Base-by-base conservation (phyloP, 1,140 invertebrate genomes). In the Cylas formicarius region DNA sequence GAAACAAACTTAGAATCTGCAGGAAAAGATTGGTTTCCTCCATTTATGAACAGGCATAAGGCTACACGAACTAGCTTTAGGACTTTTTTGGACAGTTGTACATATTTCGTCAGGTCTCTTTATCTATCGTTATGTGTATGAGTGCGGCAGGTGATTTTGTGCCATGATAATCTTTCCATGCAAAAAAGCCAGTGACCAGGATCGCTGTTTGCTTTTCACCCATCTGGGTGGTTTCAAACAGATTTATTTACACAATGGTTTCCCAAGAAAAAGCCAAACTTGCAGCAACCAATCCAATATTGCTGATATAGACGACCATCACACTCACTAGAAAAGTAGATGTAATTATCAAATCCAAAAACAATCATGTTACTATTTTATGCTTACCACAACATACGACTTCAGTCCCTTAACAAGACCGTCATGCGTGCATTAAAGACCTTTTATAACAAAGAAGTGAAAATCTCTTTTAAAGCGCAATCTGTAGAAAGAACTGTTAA, bases 121-220 rank as follows among this genome's bases (percentile, higher is more conserved):
- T n/a, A n/a, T n/a, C 55, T 13, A 8, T 44, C 29, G 42, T 50
- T 17, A 4, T 55, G 7, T 44, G 53, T 28, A 68, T 66, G 61
- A 67, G 53, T 44, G 63, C 64, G 10, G 32, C 32, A 31, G 61
- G 61, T 4, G 48, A 28, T 23, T 67, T 62, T 57, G 43, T 68
- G 7, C 62, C 62, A 17, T 64, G 50, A 44, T 67, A 5, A 61
- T 66, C 34, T 67, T 63, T 50, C 62, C 63, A 0, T 32, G 59
- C n/a, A 66, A 63, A 55, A 46, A 48, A n/a, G 13, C 21, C 10
- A 55, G 24, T n/a, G 32, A 48, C 52, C 46, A 33, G 62, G 61
- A 35, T 41, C 52, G 22, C 50, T 63, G 20, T 50, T 53, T 18
- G 48, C 28, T 33, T 54, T 39, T 13, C 61, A 67, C 46, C 57